Percentiles rank a stretch among this genome's conserved stretches.
Conservation (phyloP, 1,140 invertebrate genomes). For the Cotesia glomerata region DNA sequence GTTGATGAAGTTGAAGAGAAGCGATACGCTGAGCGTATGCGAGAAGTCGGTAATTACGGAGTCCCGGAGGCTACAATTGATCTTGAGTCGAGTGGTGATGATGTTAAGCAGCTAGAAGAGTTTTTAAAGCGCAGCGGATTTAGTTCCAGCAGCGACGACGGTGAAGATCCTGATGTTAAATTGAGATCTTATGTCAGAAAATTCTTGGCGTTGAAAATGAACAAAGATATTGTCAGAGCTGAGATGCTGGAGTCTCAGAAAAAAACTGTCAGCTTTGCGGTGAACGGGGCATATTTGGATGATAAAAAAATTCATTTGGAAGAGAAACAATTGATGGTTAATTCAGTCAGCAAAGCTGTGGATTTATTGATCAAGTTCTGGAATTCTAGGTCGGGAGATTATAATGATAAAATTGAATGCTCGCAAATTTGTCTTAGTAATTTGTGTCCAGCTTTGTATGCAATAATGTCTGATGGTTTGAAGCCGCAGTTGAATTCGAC, state of each 20-base stretch:
- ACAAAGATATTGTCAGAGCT: constrained; percentile 59
- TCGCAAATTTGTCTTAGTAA: constrained; percentile 75
- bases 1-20: constrained; percentile 59
- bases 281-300: constrained; percentile 67
- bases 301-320: constrained; percentile 48
- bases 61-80: constrained; percentile 41
- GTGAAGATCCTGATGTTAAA: constrained; percentile 71
- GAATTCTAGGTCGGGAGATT: constrained; percentile 46
- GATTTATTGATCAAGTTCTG: constrained; percentile 68
- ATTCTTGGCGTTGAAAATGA: constrained; percentile 67
- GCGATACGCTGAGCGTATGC: constrained; percentile 51
- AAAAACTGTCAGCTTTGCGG: constrained; percentile 74
- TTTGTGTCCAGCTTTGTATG: constrained; percentile 83
- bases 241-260: constrained; percentile 72
- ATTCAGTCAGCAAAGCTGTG: constrained; percentile 71
- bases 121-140: constrained; percentile 76
- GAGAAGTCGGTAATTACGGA: constrained; percentile 41
- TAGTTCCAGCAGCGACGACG: constrained; percentile 71
- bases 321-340: constrained; percentile 69
- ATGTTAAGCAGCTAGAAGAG: constrained; percentile 73
- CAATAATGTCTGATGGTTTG: constrained; percentile 82
- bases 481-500: constrained; percentile 81
- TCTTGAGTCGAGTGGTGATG: constrained; percentile 66
- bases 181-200: constrained; percentile 73
- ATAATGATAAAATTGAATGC: constrained; percentile 61